Conservation (phyloP, 2,113 vertebrate genomes). For the Proterorhinus semilunaris region DNA sequence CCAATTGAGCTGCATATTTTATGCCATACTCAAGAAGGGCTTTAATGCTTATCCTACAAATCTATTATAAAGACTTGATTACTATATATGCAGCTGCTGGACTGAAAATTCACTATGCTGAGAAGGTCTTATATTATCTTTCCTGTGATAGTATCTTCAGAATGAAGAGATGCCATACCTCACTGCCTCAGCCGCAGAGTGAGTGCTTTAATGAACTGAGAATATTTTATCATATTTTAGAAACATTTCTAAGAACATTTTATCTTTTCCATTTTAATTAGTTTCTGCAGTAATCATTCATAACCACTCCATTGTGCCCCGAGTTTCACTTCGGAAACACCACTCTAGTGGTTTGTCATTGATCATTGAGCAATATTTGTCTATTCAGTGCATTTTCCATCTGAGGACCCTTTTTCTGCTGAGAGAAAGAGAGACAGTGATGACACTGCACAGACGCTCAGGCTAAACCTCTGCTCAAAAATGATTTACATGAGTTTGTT, state of each 20-base stretch:
- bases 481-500: constrained; percentile 54
- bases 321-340: constrained; percentile 6
- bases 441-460: constrained; percentile 23
- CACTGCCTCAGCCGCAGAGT: background rate
- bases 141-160: background rate
- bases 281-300: background rate
- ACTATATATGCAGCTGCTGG: no score
- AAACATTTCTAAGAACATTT: background rate
- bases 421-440: background rate
- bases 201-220: background rate
- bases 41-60: no score
- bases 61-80: no score
- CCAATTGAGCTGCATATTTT: no score
- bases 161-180: background rate
- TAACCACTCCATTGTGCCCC: background rate
- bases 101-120: background rate
- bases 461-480: constrained; percentile 19
- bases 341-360: background rate
- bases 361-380: background rate
- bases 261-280: constrained; percentile 1
- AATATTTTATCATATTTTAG: constrained; percentile 11
- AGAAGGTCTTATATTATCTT: background rate
- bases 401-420: background rate
- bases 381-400: constrained; percentile 1
- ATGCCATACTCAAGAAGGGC: no score